Conservation (phyloP, 2,113 vertebrate genomes). For the Clarias macrocephalus region DNA sequence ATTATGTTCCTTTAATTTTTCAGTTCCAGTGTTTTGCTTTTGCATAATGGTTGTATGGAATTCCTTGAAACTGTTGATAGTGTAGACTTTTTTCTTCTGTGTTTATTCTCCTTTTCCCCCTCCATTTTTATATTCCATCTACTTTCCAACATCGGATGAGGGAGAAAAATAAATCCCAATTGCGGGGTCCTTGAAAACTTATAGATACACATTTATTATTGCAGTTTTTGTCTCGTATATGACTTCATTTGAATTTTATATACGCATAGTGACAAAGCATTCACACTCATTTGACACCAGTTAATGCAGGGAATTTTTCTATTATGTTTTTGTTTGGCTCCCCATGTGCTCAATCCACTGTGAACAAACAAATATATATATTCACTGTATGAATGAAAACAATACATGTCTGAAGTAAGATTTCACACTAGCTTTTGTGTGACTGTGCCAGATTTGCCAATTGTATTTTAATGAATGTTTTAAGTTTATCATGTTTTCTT, state of each 20-base stretch:
- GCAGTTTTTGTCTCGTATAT: not conserved
- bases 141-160: not conserved
- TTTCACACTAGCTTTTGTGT: constrained; percentile 10
- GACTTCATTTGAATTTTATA: not conserved
- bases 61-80: constrained; percentile 19
- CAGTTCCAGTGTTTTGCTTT: constrained; percentile 13
- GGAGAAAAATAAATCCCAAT: not conserved
- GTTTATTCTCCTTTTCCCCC: not conserved
- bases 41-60: constrained; percentile 25
- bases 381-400: constrained; percentile 22
- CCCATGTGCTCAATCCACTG: constrained; percentile 41
- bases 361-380: constrained; percentile 32
- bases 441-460: constrained; percentile 39
- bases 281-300: not conserved
- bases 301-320: constrained; percentile 23
- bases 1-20: constrained; percentile 23
- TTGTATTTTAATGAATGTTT: constrained; percentile 17
- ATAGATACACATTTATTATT: constrained; percentile 4
- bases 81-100: not conserved
- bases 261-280: not conserved
- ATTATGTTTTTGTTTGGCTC: not conserved
- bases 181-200: constrained; percentile 15
- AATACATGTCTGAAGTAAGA: not conserved
- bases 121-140: not conserved
- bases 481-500: not conserved